These are phyloP conservation scores for Sarcophaga caerulescens DNA, from an alignment of 2,888 invertebrate species.

Conservation along the genomic window DNA sequence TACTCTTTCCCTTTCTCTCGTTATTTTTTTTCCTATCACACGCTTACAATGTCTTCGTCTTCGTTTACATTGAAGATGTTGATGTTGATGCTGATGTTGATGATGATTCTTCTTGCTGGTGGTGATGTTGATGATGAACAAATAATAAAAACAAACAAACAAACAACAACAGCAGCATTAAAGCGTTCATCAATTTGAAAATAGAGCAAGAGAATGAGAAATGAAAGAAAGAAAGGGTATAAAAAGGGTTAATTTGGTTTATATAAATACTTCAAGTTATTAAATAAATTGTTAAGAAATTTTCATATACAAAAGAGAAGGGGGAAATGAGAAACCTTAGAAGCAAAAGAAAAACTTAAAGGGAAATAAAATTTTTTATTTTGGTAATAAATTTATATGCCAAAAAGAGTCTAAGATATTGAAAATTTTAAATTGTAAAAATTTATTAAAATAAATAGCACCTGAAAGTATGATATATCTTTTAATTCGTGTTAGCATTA, in stretches of 20 bases:
- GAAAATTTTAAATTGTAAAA: background rate
- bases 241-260: constrained; percentile 62
- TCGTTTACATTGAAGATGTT: constrained; percentile 46
- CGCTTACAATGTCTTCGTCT: constrained; percentile 65
- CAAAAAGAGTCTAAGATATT: background rate
- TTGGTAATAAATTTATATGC: background rate
- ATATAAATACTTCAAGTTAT: constrained; percentile 48
- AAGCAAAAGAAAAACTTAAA: background rate
- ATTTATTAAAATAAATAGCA: background rate
- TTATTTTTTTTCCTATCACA: constrained; percentile 22
- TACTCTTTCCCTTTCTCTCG: background rate
- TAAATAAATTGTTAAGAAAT: constrained; percentile 61
- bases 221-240: constrained; percentile 17
- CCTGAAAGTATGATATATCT: constrained; percentile 4
- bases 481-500: background rate
- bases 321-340: background rate
- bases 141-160: constrained; percentile 34
- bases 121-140: constrained; percentile 61
- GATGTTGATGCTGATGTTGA: constrained; percentile 27
- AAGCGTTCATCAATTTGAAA: constrained; percentile 36
- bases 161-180: background rate
- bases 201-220: constrained; percentile 6
- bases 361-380: background rate
- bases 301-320: background rate
- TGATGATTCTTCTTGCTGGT: constrained; percentile 42